These are phyloP conservation scores for Pipistrellus pipistrellus DNA, from an alignment of 2,797 vertebrate genomes.

Conservation along the genomic window DNA sequence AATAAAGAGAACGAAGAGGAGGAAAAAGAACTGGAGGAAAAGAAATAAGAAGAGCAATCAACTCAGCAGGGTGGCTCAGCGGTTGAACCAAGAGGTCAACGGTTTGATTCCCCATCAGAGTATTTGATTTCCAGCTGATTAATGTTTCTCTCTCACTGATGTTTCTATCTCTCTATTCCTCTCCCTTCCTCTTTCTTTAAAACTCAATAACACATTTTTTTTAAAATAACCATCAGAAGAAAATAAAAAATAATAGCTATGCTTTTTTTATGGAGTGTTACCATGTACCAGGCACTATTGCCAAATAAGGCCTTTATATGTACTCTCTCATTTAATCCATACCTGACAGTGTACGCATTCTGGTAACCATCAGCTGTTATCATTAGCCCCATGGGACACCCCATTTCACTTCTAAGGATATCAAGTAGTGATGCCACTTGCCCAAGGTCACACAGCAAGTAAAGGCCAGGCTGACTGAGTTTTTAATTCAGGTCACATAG, in stretches of 20 bases:
- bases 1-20: not conserved
- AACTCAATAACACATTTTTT: too few species aligned
- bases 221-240: too few species aligned
- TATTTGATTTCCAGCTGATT: too few species aligned
- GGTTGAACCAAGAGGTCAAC: too few species aligned
- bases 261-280: not conserved
- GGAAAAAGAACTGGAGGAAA: not conserved
- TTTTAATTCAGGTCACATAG: not conserved
- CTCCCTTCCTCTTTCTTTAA: too few species aligned
- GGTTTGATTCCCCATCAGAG: too few species aligned
- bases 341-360: accelerated
- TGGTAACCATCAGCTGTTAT: accelerated
- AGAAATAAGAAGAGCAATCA: not conserved
- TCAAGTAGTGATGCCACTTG: not conserved
- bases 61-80: too few species aligned
- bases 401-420: not conserved
- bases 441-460: not conserved
- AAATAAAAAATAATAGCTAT: not conserved
- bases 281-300: not conserved
- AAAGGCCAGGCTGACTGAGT: not conserved
- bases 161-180: too few species aligned
- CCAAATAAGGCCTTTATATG: not conserved
- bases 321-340: not conserved
- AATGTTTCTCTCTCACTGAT: too few species aligned
- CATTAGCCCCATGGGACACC: too few species aligned